phyloP scores from a whole-genome alignment of 1,140 invertebrate species.

The Drosophila bipectinata region DNA sequence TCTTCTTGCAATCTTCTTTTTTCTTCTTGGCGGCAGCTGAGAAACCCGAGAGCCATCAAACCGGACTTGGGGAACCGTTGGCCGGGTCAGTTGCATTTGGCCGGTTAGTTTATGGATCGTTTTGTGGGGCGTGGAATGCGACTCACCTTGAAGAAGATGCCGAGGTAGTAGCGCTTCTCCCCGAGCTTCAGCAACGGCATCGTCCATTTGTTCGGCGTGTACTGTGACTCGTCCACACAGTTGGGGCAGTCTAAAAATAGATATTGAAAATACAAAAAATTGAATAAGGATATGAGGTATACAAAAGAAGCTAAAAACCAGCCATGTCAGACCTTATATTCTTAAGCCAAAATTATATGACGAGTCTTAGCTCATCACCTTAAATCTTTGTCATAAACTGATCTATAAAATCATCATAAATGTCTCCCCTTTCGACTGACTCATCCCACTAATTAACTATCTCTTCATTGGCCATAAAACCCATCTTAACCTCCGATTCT shows the following conservation, averaged over 20 bases:
- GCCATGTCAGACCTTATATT: background rate
- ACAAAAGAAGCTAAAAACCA: conserved; percentile 1
- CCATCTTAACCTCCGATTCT: conserved; percentile 22
- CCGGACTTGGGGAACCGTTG: conserved; percentile 52
- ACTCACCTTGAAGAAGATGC: conserved; percentile 95
- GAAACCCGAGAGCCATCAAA: conserved; percentile 43
- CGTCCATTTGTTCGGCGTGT: conserved; percentile 90
- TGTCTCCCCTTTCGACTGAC: conserved; percentile 4
- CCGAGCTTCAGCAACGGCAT: conserved; percentile 94
- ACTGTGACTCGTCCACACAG: conserved; percentile 89
- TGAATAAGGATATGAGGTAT: conserved; percentile 9
- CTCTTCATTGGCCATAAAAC: conserved; percentile 32
- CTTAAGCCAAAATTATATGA: too few species aligned
- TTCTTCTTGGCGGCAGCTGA: conserved; percentile 30
- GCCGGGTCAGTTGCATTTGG: conserved; percentile 44
- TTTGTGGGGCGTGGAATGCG: conserved; percentile 64
- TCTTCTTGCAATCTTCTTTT: conserved; percentile 40
- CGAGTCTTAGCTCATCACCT: background rate
- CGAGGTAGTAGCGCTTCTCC: conserved; percentile 94
- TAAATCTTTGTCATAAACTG: background rate
- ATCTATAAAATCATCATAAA: background rate
- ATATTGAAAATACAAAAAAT: background rate
- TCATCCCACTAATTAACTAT: conserved; percentile 24
- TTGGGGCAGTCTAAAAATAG: conserved; percentile 89
- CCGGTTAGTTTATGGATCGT: conserved; percentile 44